Base-by-base conservation (phyloP, 2,888 invertebrate species). In the Aphidoletes aphidimyza region DNA sequence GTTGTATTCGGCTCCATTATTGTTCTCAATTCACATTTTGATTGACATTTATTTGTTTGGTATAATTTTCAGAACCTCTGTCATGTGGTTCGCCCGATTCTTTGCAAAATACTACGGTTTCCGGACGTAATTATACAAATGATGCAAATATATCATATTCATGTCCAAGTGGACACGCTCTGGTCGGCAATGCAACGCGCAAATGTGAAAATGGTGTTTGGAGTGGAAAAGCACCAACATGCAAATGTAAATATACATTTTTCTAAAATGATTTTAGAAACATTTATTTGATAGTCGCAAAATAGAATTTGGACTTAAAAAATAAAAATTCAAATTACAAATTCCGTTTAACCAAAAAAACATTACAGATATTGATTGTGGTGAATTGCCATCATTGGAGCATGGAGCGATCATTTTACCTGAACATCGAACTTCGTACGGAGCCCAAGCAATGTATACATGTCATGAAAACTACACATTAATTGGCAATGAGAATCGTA, bases 1-100 rank as follows among this genome's bases (percentile, higher is more conserved):
- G 94, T n/a, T n/a, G n/a, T n/a, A n/a, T n/a, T n/a, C n/a, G n/a
- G n/a, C n/a, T n/a, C n/a, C n/a, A n/a, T n/a, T n/a, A n/a, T n/a
- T n/a, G n/a, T n/a, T n/a, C n/a, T n/a, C 37, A 36, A 37, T 81
- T 84, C 49, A 54, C 19, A 84, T 39, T 9, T 22, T 81, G 30
- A 84, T 54, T 49, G 22, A 81, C n/a, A 47, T 47, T 84, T 39
- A 11, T 86, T 89, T 89, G 22, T 22, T 54, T n/a, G 11, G 19
- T n/a, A 54, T 54, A 19, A n/a, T 54, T 54, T 6, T n/a, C 89
- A 96, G 96, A 93, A 86, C 96, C 97, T 0, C 92, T 95, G 2
- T 92, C 94, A 0, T 97, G 97, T 88, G 97, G 97, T 19, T 96
- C 96, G 88, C 97, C 97, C 0, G 96, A 97, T 88, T 94, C 95